Percentiles rank a stretch among this genome's conserved stretches.
Evolutionary conservation across 2,888 invertebrate species (phyloP).

Genomic region (Nemotelus pantherinus): DNA sequence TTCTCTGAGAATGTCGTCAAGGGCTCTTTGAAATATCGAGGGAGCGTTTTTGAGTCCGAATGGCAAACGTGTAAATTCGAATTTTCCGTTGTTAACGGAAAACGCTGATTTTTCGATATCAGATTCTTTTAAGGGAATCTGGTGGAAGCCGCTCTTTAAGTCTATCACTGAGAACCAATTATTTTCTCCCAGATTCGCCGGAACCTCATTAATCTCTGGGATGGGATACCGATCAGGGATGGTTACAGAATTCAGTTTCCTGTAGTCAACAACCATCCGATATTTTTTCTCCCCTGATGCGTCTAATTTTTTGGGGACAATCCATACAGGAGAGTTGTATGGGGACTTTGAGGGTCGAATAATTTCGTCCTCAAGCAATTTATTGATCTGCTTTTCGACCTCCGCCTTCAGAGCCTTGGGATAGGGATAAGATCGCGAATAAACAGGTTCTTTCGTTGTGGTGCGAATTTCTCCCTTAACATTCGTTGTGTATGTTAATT

Average conservation of each 20-base stretch:
- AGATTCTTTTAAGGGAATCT: conserved; percentile 13
- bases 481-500: too few species aligned
- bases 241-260: conserved; percentile 34
- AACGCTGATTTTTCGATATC: conserved; percentile 37
- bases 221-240: conserved; percentile 23
- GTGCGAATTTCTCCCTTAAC: too few species aligned
- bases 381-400: too few species aligned
- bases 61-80: background rate
- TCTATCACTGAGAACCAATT: background rate
- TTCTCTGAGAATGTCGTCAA: conserved; percentile 4
- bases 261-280: conserved; percentile 28
- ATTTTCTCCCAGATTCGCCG: conserved; percentile 22
- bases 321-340: conserved; percentile 27
- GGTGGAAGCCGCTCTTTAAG: conserved; percentile 22
- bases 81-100: too few species aligned
- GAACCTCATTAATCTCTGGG: conserved; percentile 35
- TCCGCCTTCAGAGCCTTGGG: too few species aligned
- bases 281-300: conserved; percentile 34
- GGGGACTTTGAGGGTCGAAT: conserved; percentile 30
- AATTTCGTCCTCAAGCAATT: too few species aligned
- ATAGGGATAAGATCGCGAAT: too few species aligned
- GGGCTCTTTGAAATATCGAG: background rate
- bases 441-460: too few species aligned
- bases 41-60: background rate
- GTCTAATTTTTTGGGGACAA: conserved; percentile 24